Conservation (phyloP, 2,888 invertebrate species). For the Orthonychiurus folsomi region DNA sequence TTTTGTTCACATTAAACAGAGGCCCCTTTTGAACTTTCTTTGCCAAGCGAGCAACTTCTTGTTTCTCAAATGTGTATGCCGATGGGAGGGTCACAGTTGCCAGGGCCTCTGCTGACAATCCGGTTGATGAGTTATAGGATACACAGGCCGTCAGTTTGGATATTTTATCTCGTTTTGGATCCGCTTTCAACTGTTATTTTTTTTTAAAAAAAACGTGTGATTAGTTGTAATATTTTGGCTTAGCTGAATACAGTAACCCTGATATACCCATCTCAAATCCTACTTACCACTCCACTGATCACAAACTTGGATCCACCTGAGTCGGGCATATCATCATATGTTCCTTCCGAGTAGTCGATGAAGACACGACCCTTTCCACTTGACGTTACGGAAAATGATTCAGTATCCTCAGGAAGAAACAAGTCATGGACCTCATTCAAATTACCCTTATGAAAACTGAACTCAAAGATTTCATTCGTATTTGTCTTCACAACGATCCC, state of each 20-base stretch:
- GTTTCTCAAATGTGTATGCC: conserved; percentile 9
- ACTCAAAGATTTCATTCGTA: background rate
- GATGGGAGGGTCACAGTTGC: conserved; percentile 8
- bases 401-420: background rate
- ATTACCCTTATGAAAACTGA: background rate
- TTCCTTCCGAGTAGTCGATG: background rate
- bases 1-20: conserved; percentile 45
- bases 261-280: too few relatives aligned
- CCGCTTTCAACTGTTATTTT: background rate
- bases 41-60: background rate
- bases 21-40: background rate
- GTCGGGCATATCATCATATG: background rate
- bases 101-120: background rate
- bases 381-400: background rate
- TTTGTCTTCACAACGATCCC: conserved; percentile 2
- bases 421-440: background rate
- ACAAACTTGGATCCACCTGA: conserved; percentile 7
- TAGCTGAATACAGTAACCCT: too few relatives aligned
- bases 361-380: conserved; percentile 5
- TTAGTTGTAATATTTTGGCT: too few relatives aligned
- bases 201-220: too few relatives aligned
- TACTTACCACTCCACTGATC: conserved; percentile 7
- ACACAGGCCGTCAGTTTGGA: background rate
- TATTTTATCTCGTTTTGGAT: background rate
- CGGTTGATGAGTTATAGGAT: background rate